Evolutionary conservation across 2,797 vertebrate genomes (phyloP), one percentile per base, ranked within the genome.

Genomic region (Parauchenoglanis punctatus): DNA sequence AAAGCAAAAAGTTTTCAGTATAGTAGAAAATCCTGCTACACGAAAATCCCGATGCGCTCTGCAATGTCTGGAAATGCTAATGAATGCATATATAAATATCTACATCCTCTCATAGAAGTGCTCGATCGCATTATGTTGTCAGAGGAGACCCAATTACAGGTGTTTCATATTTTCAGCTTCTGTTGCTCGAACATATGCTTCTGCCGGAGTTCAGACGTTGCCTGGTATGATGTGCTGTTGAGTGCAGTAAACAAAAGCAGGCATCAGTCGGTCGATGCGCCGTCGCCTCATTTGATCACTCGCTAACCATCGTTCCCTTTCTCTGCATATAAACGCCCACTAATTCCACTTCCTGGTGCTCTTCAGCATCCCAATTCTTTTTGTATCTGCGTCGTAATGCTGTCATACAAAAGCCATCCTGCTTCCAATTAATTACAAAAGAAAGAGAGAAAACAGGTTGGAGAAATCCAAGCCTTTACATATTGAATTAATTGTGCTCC

Each of bases 401-500:
- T 65, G 82, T 20, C 86, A 73, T 89, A 83, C 75, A 88, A 91
- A 91, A 94, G 90, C 88, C 87, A 90, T 91, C 88, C 85, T 31
- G 0, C 77, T 90, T 88, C 83, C 90, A 92, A 91, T 93, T 93
- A 93, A 90, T 93, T 93, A 89, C 68, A 31, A 89, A 89, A 61
- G 44, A 35, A 89, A 58, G 82, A 90, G 86, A 90, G 82, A 91
- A 54, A 86, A 23, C 49, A 81, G 83, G 87, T 92, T 90, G 70
- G 73, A 91, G 88, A 89, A 91, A 92, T 90, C 31, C 86, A 89
- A 89, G 75, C 72, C 86, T 87, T 86, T 68, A 88, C 86, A 35
- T 88, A 92, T 82, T 80, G 85, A 87, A 92, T 93, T 93, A 93
- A 93, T 92, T 92, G 89, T 85, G 88, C 87, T 93, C 89, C 86